Percentiles rank a stretch among this genome's conserved stretches.
phyloP scores from a whole-genome alignment of 2,113 vertebrate genomes.

The Sarotherodon lohbergeri region DNA sequence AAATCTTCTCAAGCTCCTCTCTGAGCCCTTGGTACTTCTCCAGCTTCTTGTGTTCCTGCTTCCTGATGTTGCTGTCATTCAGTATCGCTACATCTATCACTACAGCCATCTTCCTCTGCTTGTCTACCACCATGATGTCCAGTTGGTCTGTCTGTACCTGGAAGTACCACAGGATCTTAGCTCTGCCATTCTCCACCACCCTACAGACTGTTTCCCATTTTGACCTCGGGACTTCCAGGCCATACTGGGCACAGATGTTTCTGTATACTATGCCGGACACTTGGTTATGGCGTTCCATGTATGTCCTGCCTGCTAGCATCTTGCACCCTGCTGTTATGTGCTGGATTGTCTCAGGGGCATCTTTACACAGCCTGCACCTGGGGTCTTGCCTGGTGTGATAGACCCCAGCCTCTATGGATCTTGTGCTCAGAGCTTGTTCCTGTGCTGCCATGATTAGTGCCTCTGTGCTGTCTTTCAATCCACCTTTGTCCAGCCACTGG shows the following conservation, averaged over 20 bases:
- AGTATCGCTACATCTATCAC: background rate
- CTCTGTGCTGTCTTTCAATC: rapidly evolving
- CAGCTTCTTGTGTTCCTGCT: background rate
- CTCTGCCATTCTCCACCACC: rapidly evolving
- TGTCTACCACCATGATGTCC: background rate
- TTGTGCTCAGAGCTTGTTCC: background rate
- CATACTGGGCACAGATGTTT: rapidly evolving
- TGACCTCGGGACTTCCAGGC: rapidly evolving
- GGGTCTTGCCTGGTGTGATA: background rate
- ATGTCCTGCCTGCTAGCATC: rapidly evolving
- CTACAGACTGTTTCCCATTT: rapidly evolving
- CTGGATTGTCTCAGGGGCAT: background rate
- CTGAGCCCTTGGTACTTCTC: background rate
- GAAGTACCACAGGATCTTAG: background rate
- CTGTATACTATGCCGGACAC: rapidly evolving
- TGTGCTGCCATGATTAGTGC: background rate
- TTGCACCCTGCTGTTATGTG: background rate
- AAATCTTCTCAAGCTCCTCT: background rate
- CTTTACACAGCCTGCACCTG: background rate
- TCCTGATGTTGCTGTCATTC: background rate
- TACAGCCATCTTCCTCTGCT: rapidly evolving
- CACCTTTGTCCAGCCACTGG: background rate
- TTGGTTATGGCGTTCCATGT: background rate
- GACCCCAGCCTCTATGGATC: background rate
- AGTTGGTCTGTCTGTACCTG: background rate